Evolutionary conservation across 2,113 vertebrate species (phyloP), one percentile per base, ranked within the genome.

Genomic region (Pongo abelii): DNA sequence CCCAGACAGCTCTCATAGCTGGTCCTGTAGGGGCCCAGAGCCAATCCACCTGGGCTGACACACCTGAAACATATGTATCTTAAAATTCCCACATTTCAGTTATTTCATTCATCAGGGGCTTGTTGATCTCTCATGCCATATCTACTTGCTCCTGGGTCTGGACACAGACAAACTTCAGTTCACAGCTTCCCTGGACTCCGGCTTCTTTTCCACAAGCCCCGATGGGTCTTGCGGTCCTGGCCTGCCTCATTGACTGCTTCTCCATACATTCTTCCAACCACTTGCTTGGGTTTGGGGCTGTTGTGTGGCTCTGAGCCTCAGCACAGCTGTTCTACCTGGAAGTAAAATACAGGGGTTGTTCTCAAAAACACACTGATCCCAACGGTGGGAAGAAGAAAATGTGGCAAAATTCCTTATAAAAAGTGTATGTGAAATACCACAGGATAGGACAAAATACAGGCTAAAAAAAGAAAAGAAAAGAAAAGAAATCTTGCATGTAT

Each of bases 31-130:
- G 11, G 50, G 35, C 17, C 2, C 16, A 23, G 50, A 43, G 69
- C 10, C 5, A 32, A 8, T 5, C 10, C 1, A 12, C 69, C 8
- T 8, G 25, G 16, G 25, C 4, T 2, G 11, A 38, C 22, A 40
- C 23, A 55, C 17, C 50, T 13, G 27, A 40, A 20, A 40, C 0
- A 8, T 67, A 13, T 30, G 12, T 32, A 7, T 0, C 10, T 40
- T 52, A 14, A 40, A 72, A 40, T 12, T 16, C 12, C 18, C 25
- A 0, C 2, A 1, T 22, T 38, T 32, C 27, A 14, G 8, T 43
- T 32, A 43, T 14, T 38, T 32, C n/a, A 3, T 18, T 16, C 16
- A 6, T n/a, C 85, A 55, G 27, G 30, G 3, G 8, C 27, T 18
- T 20, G 4, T 38, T 12, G 35, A 30, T 40, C 67, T 55, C 48